Conservation (phyloP, 2,888 invertebrate genomes). For the Sesia apiformis region DNA sequence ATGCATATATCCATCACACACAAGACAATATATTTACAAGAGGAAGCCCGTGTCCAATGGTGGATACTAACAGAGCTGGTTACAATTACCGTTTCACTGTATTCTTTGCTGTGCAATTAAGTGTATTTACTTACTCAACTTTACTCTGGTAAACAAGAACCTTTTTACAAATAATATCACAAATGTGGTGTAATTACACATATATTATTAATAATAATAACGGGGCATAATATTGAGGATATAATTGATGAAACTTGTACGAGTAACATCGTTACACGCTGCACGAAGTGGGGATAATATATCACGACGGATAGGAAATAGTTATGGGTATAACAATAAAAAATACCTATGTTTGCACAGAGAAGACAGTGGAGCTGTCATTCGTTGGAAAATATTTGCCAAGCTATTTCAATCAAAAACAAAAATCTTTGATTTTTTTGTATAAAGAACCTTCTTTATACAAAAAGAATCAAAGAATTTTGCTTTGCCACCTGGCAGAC, state of each 20-base stretch:
- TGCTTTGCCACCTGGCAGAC: not conserved
- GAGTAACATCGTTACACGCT: conserved; percentile 21
- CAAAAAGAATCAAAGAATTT: not conserved
- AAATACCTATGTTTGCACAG: conserved; percentile 1
- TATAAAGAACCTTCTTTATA: not conserved
- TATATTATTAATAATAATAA: not conserved
- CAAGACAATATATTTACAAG: too few relatives aligned
- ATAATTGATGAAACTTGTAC: conserved; percentile 27
- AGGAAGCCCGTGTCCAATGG: too few relatives aligned
- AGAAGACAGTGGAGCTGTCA: not conserved
- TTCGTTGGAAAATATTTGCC: too few relatives aligned
- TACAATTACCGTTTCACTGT: too few relatives aligned
- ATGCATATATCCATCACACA: too few relatives aligned
- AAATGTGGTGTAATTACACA: not conserved
- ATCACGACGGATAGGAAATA: conserved; percentile 11
- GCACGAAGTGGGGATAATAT: conserved; percentile 11
- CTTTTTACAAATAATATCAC: not conserved
- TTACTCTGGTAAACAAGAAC: too few relatives aligned
- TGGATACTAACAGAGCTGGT: too few relatives aligned
- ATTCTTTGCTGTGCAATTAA: too few relatives aligned
- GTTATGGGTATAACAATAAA: conserved; percentile 2
- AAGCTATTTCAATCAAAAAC: not conserved
- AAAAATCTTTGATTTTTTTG: not conserved
- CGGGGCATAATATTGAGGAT: not conserved
- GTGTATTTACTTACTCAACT: too few relatives aligned